Percentiles rank a stretch among this genome's conserved stretches.
phyloP scores from a whole-genome alignment of 2,113 vertebrate genomes.

The Tetrax tetrax region DNA sequence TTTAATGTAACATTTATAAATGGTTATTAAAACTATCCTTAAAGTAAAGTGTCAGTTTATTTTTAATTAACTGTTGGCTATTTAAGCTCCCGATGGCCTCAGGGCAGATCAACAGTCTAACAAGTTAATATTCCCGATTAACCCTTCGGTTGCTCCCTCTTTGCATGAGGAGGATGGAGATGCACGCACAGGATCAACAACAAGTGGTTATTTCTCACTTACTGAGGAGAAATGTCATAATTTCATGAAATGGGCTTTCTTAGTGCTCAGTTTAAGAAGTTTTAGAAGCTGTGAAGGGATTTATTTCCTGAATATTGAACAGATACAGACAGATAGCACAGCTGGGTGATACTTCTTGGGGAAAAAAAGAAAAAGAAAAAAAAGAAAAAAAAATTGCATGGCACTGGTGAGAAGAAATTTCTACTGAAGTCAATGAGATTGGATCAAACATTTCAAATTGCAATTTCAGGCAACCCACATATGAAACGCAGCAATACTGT shows the following conservation, averaged over 20 bases:
- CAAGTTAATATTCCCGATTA: slow-evolving; percentile 71
- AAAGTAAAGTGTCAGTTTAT: slow-evolving; percentile 87
- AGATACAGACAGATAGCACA: neutral
- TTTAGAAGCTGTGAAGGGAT: neutral
- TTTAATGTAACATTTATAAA: slow-evolving; percentile 89
- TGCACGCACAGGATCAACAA: neutral
- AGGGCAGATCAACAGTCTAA: slow-evolving; percentile 72
- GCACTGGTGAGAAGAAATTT: neutral
- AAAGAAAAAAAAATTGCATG: neutral
- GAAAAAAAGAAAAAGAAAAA: neutral
- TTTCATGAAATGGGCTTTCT: neutral
- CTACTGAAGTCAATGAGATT: neutral
- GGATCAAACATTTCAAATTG: neutral
- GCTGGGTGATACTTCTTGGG: neutral
- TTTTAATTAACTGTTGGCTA: slow-evolving; percentile 86
- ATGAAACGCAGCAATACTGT: neutral
- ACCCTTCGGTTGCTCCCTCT: slow-evolving; percentile 42
- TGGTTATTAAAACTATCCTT: slow-evolving; percentile 88
- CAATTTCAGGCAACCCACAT: neutral
- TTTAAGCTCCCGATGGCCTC: slow-evolving; percentile 76
- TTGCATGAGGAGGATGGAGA: neutral
- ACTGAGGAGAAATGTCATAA: neutral
- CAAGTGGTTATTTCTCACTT: neutral
- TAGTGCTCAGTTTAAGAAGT: neutral
- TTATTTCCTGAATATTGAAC: slow-evolving; percentile 1